These are phyloP conservation scores for Rhinatrema bivittatum DNA, from an alignment of 2,797 vertebrate species.

Conservation along the genomic window DNA sequence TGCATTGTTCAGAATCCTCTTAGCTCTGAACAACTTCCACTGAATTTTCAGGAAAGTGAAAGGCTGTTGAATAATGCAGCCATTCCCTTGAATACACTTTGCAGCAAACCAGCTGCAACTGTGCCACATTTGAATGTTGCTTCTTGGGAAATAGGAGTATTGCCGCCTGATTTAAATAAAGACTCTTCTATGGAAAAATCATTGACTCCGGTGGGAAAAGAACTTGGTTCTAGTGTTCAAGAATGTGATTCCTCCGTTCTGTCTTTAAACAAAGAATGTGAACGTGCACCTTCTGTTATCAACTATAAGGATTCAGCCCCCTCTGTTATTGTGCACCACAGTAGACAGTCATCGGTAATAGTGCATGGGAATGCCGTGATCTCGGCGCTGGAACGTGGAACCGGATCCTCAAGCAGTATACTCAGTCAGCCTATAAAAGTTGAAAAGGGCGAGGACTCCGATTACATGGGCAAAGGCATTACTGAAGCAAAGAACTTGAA, in stretches of 20 bases:
- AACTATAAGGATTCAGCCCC: slow-evolving; percentile 61
- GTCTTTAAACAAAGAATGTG: slow-evolving; percentile 19
- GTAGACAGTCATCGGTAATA: slow-evolving; percentile 60
- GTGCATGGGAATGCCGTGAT: slow-evolving; percentile 57
- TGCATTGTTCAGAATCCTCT: slow-evolving; percentile 43
- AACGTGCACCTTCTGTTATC: slow-evolving; percentile 58
- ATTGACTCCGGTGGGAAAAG: slow-evolving; percentile 18
- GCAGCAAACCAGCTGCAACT: slow-evolving; percentile 26
- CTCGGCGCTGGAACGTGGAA: slow-evolving; percentile 36
- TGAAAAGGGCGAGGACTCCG: slow-evolving; percentile 36
- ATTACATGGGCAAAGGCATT: slow-evolving; percentile 42
- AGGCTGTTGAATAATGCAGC: slow-evolving; percentile 51
- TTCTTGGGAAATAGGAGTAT: slow-evolving; percentile 36
- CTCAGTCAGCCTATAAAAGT: slow-evolving; percentile 38
- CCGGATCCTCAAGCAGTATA: slow-evolving; percentile 12
- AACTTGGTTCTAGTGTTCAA: slow-evolving; percentile 4
- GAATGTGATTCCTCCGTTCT: slow-evolving; percentile 17
- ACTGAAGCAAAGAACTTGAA: slow-evolving; percentile 41
- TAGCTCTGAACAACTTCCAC: slow-evolving; percentile 52
- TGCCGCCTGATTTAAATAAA: slow-evolving; percentile 39
- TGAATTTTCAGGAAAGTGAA: slow-evolving; percentile 59
- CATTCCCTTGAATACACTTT: slow-evolving; percentile 68
- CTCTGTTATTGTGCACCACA: slow-evolving; percentile 64
- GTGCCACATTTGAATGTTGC: slow-evolving; percentile 23
- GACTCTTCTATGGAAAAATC: slow-evolving; percentile 33